Conservation (phyloP, 2,888 invertebrate genomes). For the Xanthorhoe spadicearia region DNA sequence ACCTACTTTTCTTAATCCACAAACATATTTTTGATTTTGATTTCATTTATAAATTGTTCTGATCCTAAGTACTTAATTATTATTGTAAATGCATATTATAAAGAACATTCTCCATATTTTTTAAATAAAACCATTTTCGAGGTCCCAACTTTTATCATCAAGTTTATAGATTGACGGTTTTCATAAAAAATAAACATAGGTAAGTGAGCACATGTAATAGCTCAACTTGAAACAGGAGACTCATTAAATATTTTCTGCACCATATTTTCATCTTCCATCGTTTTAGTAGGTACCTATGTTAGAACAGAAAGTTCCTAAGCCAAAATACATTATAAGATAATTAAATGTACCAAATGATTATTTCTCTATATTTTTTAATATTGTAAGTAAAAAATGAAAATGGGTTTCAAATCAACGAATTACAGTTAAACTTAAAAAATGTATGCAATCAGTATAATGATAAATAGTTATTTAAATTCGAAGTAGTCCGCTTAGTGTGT, state of each 20-base stretch:
- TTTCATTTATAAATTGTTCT: neutral
- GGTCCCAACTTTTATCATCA: neutral
- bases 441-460: constrained; percentile 52
- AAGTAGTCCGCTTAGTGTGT: constrained; percentile 44
- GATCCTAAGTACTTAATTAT: too few relatives aligned
- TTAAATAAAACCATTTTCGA: neutral
- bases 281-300: constrained; percentile 37
- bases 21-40: neutral
- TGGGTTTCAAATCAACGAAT: constrained; percentile 82
- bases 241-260: neutral
- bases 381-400: constrained; percentile 65
- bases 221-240: neutral
- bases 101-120: too few relatives aligned
- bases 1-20: too few relatives aligned
- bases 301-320: constrained; percentile 81
- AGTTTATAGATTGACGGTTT: neutral
- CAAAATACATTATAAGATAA: constrained; percentile 67
- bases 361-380: constrained; percentile 67
- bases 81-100: too few relatives aligned
- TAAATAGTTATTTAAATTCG: constrained; percentile 42
- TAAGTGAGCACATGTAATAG: too few relatives aligned
- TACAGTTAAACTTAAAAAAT: constrained; percentile 54
- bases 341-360: constrained; percentile 56
- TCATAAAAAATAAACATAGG: neutral
- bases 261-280: constrained; percentile 10